Percentiles rank a stretch among this genome's conserved stretches.
Evolutionary conservation across 2,113 vertebrate species (phyloP).

Genomic region (Pteruthius melanotis): DNA sequence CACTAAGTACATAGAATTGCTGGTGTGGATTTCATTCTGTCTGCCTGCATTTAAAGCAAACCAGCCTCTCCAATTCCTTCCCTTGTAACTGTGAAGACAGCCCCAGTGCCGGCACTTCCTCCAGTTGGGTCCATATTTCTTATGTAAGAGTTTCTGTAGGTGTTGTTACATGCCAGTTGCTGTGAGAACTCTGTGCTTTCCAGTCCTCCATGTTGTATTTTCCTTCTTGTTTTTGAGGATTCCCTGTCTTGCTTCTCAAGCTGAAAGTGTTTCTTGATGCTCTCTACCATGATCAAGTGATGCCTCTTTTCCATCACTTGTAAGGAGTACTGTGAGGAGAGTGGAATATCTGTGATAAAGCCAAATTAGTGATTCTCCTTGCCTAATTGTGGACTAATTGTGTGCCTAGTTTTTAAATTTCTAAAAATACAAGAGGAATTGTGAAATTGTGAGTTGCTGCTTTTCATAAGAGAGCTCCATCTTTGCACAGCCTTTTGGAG

Average conservation of each 20-base stretch:
- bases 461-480: background rate
- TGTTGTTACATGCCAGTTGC: background rate
- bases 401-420: no score
- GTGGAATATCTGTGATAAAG: background rate
- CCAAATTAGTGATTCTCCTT: background rate
- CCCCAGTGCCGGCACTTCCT: background rate
- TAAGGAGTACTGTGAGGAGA: background rate
- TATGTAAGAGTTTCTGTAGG: background rate
- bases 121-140: background rate
- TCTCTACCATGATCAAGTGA: background rate
- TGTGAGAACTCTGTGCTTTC: background rate
- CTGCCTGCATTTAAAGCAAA: background rate
- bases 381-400: background rate
- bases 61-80: background rate
- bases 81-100: background rate
- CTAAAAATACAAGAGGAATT: background rate
- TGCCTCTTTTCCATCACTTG: background rate
- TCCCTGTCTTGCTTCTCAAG: background rate
- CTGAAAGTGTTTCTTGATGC: background rate
- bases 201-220: background rate
- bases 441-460: background rate
- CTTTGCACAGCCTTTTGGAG: background rate
- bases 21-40: background rate
- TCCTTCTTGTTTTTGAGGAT: background rate
- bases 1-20: background rate